Evolutionary conservation across 2,113 vertebrate species (phyloP), one percentile per base, ranked within the genome.

Genomic region (Cynopterus brachyotis): DNA sequence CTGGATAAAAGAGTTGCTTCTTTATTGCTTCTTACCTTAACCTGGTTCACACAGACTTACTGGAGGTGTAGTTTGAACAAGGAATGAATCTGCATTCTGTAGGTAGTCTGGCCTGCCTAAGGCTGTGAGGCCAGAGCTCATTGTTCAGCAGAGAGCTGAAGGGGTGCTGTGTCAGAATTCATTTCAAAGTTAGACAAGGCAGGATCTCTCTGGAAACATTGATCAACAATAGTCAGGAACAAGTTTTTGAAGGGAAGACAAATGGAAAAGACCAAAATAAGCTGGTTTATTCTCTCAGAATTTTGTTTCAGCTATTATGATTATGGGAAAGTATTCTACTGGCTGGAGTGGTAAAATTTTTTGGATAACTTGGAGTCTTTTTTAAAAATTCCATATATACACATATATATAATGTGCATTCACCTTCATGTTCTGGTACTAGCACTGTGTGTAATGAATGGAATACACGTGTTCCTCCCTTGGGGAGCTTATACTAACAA

Each of bases 21-120:
- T 79, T 66, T 73, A 53, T 82, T 78, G 40, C n/a, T 67, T 91
- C 96, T 94, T 91, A 35, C 30, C 30, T 28, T 84, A 79, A 69
- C 15, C 64, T 83, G 76, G 24, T 92, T 96, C 76, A 42, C 40
- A 67, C 19, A 73, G 32, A 84, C 42, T 60, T 83, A 42, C 10
- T 85, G 37, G 73, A 82, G 32, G 70, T 84, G 35, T 70, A 66
- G 37, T 50, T 59, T 81, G 60, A 82, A 59, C 28, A 85, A 50
- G 47, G 40, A 70, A 37, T 59, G 47, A 59, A 12, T 53, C 62
- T 73, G 15, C 60, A 13, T 70, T 37, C 57, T 76, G 8, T 86
- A 72, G 88, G 60, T 72, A 53, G 66, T 64, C 66, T 59, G 53
- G 32, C 42, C 59, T 86, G 12, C 78, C 55, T 89, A 37, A 64